Evolutionary conservation across 2,113 vertebrate genomes (phyloP).

Genomic region (Butorides virescens): DNA sequence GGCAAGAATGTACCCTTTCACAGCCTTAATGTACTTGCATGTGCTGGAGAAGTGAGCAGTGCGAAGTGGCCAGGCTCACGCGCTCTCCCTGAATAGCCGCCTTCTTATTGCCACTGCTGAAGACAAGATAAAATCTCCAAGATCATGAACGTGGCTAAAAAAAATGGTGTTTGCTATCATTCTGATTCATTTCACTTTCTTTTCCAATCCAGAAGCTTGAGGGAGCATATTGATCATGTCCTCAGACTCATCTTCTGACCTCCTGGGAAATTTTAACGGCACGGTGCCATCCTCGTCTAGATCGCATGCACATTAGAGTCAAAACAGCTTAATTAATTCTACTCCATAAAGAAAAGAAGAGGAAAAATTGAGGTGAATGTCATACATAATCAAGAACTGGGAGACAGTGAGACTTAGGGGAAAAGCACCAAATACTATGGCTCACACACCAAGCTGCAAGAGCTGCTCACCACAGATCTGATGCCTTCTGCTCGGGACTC

Average conservation of each 20-base stretch:
- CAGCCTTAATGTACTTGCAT: background rate
- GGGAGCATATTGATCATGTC: background rate
- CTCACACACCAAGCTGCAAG: background rate
- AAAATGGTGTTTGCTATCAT: background rate
- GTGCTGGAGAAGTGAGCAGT: background rate
- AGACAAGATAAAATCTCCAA: background rate
- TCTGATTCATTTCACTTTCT: background rate
- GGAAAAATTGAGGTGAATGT: background rate
- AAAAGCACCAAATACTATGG: background rate
- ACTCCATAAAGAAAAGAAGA: background rate
- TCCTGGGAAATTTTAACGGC: background rate
- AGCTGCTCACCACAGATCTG: background rate
- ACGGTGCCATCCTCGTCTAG: background rate
- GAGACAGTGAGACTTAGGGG: background rate
- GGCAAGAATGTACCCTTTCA: background rate
- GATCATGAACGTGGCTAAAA: background rate
- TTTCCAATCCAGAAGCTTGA: background rate
- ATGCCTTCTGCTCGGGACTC: background rate
- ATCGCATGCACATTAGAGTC: rapidly evolving
- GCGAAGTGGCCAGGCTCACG: background rate
- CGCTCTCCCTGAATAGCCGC: background rate
- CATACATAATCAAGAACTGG: background rate
- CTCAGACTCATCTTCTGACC: background rate
- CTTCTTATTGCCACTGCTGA: background rate
- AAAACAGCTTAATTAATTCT: background rate